phyloP scores from a whole-genome alignment of 2,113 vertebrate genomes.

The Tonatia bakeri region DNA sequence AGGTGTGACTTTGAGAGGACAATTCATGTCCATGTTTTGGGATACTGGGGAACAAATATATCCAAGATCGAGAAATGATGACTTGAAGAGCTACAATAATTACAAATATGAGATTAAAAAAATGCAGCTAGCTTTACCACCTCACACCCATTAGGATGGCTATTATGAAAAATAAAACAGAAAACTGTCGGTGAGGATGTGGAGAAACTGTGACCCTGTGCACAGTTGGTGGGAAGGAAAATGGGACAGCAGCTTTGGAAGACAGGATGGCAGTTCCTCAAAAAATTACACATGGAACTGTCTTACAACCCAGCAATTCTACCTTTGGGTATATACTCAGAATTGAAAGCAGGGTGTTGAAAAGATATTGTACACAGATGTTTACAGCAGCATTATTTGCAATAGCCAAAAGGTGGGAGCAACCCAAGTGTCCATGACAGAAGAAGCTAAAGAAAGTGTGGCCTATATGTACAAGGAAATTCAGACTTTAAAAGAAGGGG shows the following conservation, averaged over 20 bases:
- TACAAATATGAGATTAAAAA: background rate
- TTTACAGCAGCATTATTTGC: too few species aligned
- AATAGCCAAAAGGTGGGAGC: background rate
- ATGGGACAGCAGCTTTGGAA: background rate
- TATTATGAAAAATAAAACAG: background rate
- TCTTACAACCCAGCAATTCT: background rate
- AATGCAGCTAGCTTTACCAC: background rate
- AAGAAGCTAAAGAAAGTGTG: too few species aligned
- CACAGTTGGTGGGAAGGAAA: background rate
- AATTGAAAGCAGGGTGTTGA: background rate
- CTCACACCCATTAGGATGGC: background rate
- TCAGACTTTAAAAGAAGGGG: background rate
- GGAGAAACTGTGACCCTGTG: background rate
- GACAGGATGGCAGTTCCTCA: background rate
- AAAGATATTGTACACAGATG: background rate
- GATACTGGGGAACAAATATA: background rate
- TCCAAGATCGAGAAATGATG: background rate
- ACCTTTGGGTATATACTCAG: background rate
- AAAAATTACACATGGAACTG: background rate
- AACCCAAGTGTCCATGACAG: accelerated
- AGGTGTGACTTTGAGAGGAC: background rate
- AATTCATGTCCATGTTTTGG: background rate
- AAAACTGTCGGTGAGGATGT: background rate
- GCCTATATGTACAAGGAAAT: accelerated
- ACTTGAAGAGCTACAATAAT: background rate